Percentiles rank a stretch among this genome's conserved stretches.
These are phyloP conservation scores for Stramonita haemastoma DNA, from an alignment of 2,888 invertebrate genomes.

Conservation along the genomic window DNA sequence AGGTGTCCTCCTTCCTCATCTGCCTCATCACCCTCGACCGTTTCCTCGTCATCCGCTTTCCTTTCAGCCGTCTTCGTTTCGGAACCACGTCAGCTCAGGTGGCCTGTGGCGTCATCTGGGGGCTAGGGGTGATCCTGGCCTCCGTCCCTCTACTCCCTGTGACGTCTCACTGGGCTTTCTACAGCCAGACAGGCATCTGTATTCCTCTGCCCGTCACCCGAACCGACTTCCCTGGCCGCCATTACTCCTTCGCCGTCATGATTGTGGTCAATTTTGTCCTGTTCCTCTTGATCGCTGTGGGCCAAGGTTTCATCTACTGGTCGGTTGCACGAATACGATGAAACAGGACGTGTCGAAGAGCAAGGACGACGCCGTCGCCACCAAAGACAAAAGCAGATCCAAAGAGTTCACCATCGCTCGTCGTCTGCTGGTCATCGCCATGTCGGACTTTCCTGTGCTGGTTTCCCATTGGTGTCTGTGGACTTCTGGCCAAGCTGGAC, in stretches of 20 bases:
- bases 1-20: conserved; percentile 10
- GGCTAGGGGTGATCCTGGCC: not conserved
- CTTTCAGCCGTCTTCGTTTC: conserved; percentile 13
- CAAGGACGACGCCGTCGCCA: not conserved
- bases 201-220: conserved; percentile 17
- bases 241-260: conserved; percentile 3
- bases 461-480: conserved; percentile 9
- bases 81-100: not conserved
- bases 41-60: conserved; percentile 22
- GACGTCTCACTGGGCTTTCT: conserved; percentile 24
- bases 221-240: not conserved
- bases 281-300: conserved; percentile 10
- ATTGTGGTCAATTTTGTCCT: conserved; percentile 12
- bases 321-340: not conserved
- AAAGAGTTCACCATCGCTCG: not conserved
- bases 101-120: not conserved
- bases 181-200: conserved; percentile 30
- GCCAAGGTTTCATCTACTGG: conserved; percentile 27
- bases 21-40: conserved; percentile 28
- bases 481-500: not conserved
- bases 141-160: not conserved
- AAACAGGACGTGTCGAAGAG: not conserved
- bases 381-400: not conserved
- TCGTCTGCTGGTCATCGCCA: conserved; percentile 19
- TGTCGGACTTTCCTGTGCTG: conserved; percentile 7